phyloP scores from a whole-genome alignment of 2,113 vertebrate species.

The Bolborhynchus lineola region DNA sequence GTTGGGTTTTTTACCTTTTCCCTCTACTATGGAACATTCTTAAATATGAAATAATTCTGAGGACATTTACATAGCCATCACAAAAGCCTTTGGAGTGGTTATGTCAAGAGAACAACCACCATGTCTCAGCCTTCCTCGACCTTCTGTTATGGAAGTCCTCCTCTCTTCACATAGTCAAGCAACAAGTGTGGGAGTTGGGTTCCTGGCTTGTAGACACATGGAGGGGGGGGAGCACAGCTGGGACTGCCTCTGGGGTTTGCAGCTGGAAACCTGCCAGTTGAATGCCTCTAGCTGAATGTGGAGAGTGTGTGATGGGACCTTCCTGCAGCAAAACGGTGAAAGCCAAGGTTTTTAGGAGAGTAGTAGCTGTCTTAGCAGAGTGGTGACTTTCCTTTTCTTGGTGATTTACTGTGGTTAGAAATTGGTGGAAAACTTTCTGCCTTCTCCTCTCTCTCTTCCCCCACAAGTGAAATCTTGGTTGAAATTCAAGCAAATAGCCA shows the following conservation, averaged over 20 bases:
- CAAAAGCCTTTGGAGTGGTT: not conserved
- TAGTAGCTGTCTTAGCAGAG: not conserved
- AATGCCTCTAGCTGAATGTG: not conserved
- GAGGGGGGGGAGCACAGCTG: not conserved
- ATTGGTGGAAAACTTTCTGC: not conserved
- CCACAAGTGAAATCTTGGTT: not conserved
- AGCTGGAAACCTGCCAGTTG: fast-evolving
- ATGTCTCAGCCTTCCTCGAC: not conserved
- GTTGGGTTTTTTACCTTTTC: not conserved
- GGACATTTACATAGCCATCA: not conserved
- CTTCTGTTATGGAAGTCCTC: not conserved
- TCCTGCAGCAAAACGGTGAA: not conserved
- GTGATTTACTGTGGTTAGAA: not conserved
- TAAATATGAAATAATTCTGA: not conserved
- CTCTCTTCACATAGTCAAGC: not conserved
- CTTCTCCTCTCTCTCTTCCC: not conserved
- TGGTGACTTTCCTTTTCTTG: not conserved
- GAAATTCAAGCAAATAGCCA: not conserved
- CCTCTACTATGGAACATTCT: not conserved
- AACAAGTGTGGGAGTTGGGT: fast-evolving
- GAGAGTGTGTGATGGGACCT: not conserved
- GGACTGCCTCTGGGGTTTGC: not conserved
- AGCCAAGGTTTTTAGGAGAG: not conserved
- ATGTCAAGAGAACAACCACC: not conserved
- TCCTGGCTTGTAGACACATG: not conserved